Conservation (phyloP, 2,888 invertebrate genomes). For the Hirtodrosophila duncani region DNA sequence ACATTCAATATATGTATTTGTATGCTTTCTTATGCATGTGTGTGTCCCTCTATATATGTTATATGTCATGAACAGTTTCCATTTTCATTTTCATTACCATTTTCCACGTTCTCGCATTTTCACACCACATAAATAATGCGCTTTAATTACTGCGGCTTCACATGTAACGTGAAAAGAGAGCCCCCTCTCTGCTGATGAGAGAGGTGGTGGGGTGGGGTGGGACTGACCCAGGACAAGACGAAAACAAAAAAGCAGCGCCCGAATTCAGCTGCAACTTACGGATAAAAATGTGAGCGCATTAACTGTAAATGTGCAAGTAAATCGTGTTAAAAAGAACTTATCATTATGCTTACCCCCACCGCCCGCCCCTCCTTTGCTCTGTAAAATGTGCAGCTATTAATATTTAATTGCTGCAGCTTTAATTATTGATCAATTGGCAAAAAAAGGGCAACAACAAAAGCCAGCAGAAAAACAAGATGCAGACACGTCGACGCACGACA, state of each 20-base stretch:
- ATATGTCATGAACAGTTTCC: neutral
- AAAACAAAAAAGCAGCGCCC: constrained; percentile 5
- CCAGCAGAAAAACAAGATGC: neutral
- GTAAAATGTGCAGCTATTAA: constrained; percentile 41
- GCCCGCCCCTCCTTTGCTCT: constrained; percentile 13
- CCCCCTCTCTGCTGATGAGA: neutral
- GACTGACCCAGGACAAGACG: too few relatives aligned
- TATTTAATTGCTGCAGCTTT: constrained; percentile 66
- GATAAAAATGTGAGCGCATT: constrained; percentile 30
- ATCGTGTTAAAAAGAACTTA: constrained; percentile 67
- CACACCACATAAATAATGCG: constrained; percentile 47
- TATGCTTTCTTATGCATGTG: too few relatives aligned
- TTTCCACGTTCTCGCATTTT: constrained; percentile 19
- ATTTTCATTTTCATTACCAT: constrained; percentile 5
- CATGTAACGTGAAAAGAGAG: neutral
- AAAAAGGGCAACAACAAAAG: constrained; percentile 37
- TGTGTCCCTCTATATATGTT: too few relatives aligned
- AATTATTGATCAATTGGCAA: constrained; percentile 64
- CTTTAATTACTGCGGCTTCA: constrained; percentile 63
- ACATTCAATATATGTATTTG: neutral
- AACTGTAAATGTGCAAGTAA: constrained; percentile 52
- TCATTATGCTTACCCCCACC: constrained; percentile 40
- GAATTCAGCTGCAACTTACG: constrained; percentile 12
- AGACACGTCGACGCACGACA: too few relatives aligned
- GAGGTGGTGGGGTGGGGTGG: too few relatives aligned